Evolutionary conservation across 2,797 vertebrate species (phyloP).

Genomic region (Acanthurus tractus): DNA sequence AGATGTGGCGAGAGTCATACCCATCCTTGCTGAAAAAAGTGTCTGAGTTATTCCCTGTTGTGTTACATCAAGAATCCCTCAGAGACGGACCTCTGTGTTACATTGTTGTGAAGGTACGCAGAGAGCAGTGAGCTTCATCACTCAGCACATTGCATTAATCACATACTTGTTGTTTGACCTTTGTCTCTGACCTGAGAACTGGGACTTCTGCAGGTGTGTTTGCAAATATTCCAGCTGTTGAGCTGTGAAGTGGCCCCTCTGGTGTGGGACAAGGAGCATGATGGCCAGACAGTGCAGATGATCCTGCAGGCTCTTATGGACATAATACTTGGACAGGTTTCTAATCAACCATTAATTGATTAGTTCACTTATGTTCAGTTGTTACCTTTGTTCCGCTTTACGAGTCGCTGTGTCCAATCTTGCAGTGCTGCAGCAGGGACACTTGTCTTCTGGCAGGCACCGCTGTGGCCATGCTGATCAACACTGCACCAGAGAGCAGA

Average conservation of each 20-base stretch:
- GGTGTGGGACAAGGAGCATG: constrained; percentile 76
- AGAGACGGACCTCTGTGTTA: constrained; percentile 79
- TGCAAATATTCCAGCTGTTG: constrained; percentile 90
- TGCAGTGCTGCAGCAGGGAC: constrained; percentile 86
- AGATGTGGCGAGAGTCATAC: constrained; percentile 80
- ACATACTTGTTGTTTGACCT: not conserved
- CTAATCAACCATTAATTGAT: not conserved
- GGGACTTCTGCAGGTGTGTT: constrained; percentile 84
- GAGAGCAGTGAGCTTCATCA: not conserved
- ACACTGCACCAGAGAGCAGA: constrained; percentile 75
- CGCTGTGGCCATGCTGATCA: constrained; percentile 90
- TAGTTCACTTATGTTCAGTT: not conserved
- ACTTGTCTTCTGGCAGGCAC: constrained; percentile 89
- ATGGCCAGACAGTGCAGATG: constrained; percentile 68
- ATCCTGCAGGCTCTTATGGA: constrained; percentile 88
- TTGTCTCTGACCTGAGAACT: constrained; percentile 35
- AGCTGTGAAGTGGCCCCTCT: constrained; percentile 79
- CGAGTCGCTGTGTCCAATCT: constrained; percentile 1
- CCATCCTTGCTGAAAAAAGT: constrained; percentile 79
- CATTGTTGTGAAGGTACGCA: constrained; percentile 86
- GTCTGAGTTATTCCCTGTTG: constrained; percentile 75
- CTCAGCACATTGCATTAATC: not conserved
- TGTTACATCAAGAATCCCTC: constrained; percentile 75
- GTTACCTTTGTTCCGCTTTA: not conserved
- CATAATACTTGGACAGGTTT: constrained; percentile 85